Evolutionary conservation across 2,113 vertebrate species (phyloP).

Genomic region (Amblyopsis rosae): DNA sequence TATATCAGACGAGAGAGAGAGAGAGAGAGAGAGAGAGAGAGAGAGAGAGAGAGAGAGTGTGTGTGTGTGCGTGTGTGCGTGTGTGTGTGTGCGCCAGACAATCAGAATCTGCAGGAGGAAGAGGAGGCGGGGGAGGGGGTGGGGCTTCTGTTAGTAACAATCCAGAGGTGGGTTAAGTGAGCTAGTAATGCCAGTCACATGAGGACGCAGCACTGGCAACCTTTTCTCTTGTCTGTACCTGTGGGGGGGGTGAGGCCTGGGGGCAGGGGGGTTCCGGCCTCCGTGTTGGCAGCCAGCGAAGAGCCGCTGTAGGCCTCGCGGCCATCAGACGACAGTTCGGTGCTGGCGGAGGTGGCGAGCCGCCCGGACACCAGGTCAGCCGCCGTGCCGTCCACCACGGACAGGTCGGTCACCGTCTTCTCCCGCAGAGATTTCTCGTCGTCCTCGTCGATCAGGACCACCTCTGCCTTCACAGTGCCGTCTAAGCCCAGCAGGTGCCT

Average conservation of each 20-base stretch:
- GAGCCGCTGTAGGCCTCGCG: constrained; percentile 85
- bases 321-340: constrained; percentile 94
- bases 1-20: constrained; percentile 31
- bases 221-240: constrained; percentile 99
- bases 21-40: background rate
- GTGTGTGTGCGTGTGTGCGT: constrained; percentile 15
- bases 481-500: constrained; percentile 92
- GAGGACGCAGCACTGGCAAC: constrained; percentile 98
- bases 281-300: constrained; percentile 74
- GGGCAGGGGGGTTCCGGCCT: constrained; percentile 72
- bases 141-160: constrained; percentile 87
- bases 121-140: constrained; percentile 72
- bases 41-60: background rate
- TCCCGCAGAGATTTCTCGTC: constrained; percentile 94
- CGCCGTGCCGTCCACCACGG: constrained; percentile 89
- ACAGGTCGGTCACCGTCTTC: constrained; percentile 96
- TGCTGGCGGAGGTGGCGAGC: constrained; percentile 84
- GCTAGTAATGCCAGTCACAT: constrained; percentile 86
- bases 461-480: constrained; percentile 93
- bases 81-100: constrained; percentile 42
- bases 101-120: constrained; percentile 63
- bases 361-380: constrained; percentile 92
- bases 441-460: constrained; percentile 94
- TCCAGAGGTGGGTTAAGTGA: constrained; percentile 78
- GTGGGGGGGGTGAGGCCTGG: constrained; percentile 82